Base-by-base conservation (phyloP, 2,888 invertebrate genomes). In the Eurytoma californica region DNA sequence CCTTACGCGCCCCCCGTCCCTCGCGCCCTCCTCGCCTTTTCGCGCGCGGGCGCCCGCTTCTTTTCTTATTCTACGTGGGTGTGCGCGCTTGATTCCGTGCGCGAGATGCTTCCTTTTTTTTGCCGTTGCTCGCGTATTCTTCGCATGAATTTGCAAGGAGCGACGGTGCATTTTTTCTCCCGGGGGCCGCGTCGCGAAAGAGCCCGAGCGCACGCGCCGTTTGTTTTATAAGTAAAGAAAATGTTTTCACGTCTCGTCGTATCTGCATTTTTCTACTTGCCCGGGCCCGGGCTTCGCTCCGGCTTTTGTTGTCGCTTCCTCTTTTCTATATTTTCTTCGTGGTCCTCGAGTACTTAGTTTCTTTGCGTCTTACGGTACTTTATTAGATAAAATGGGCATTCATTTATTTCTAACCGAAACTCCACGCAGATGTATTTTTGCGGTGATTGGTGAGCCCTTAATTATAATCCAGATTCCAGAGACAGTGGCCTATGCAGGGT, bases 61-160 rank as follows among this genome's bases (percentile, higher is more conserved):
- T 39, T 39, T 39, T 39, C 39, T 39, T 39, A 39, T 39, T 39
- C 39, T 39, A 9, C 39, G 39, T 39, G 39, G 39, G 39, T 39
- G 53, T n/a, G 60, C 73, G 65, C 76, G 80, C 82, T 78, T 78
- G 77, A 73, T 78, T 79, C 80, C 65, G 7, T 20, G 57, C 24
- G 51, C 61, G 66, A 73, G 61, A 78, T 77, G 63, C 79, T 77
- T 57, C 69, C 12, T 63, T n/a, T 61, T 39, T 65, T 49, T 76
- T 76, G 55, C 60, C 39, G 39, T 39, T 39, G 80, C 68, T 72
- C 76, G 82, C 80, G 82, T 84, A 85, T 85, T 85, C 83, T 86
- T 85, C 83, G 82, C 85, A 86, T 87, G 87, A 87, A 87, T 87
- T 86, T 85, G 80, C 85, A 87, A 87, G 84, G 85, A 86, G 86